These are phyloP conservation scores for Ericerus pela DNA, from an alignment of 1,140 invertebrate genomes.

Conservation along the genomic window DNA sequence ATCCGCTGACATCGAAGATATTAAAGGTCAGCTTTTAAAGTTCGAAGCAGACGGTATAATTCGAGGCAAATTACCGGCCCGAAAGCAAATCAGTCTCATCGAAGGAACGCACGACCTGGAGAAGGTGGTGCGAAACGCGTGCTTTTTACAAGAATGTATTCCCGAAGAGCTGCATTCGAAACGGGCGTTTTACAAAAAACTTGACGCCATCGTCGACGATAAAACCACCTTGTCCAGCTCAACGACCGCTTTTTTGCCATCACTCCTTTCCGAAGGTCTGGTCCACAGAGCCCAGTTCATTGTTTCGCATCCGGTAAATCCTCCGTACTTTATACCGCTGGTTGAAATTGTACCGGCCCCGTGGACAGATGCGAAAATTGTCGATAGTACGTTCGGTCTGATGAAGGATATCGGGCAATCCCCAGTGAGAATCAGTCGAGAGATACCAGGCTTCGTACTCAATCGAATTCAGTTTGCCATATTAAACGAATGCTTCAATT, in stretches of 20 bases:
- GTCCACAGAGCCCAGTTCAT: constrained; percentile 58
- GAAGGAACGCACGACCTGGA: constrained; percentile 46
- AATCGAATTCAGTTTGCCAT: constrained; percentile 95
- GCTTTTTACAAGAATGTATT: constrained; percentile 78
- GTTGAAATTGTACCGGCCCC: constrained; percentile 88
- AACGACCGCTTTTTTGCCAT: constrained; percentile 77
- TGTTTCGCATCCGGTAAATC: constrained; percentile 89
- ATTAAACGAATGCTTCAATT: constrained; percentile 78
- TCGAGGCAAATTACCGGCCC: constrained; percentile 52
- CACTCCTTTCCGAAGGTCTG: constrained; percentile 62
- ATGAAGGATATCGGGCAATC: constrained; percentile 81
- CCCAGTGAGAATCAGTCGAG: constrained; percentile 67
- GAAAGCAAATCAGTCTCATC: constrained; percentile 61
- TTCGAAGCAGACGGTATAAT: constrained; percentile 49
- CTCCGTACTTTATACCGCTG: constrained; percentile 86
- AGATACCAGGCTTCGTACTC: constrained; percentile 82
- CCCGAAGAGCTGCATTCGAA: constrained; percentile 80
- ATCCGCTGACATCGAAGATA: constrained; percentile 51
- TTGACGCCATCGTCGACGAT: constrained; percentile 58
- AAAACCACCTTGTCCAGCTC: constrained; percentile 74
- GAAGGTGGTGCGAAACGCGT: constrained; percentile 50
- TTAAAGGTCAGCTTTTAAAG: constrained; percentile 56
- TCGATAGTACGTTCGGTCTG: constrained; percentile 46
- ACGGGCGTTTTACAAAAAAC: constrained; percentile 54
- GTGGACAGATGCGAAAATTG: constrained; percentile 61